Evolutionary conservation across 1,140 invertebrate species (phyloP).

Genomic region (Pentalonia nigronervosa): DNA sequence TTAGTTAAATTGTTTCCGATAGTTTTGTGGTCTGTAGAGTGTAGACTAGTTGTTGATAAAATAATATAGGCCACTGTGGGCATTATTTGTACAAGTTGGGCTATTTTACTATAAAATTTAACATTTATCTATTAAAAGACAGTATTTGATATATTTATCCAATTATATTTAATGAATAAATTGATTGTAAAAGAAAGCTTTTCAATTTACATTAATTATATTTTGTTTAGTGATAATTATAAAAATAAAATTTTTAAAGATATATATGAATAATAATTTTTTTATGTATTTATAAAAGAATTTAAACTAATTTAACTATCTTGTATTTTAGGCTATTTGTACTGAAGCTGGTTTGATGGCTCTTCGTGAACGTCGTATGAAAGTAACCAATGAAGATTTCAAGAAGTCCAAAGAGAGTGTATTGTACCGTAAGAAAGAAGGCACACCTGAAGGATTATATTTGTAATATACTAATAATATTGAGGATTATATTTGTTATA

Average conservation of each 20-base stretch:
- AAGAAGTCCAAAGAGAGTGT: conserved; percentile 99
- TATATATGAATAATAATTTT: background rate
- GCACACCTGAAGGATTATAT: conserved; percentile 98
- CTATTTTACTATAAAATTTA: background rate
- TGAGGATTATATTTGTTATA: background rate
- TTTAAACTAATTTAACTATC: background rate
- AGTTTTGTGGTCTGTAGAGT: background rate
- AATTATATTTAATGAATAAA: background rate
- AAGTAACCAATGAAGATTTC: conserved; percentile 99
- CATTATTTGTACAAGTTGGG: background rate
- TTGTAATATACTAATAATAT: conserved; percentile 74
- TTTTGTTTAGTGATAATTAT: too few relatives aligned
- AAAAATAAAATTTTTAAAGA: too few relatives aligned
- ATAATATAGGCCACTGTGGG: background rate
- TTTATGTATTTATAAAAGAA: background rate
- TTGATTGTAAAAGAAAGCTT: too few relatives aligned
- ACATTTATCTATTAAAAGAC: background rate
- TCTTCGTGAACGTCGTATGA: conserved; percentile 96
- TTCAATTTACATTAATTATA: too few relatives aligned
- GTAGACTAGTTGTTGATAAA: background rate
- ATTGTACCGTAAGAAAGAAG: conserved; percentile 98
- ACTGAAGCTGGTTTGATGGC: conserved; percentile 99
- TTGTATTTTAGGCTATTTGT: conserved; percentile 88
- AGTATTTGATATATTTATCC: background rate
- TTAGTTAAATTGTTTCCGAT: background rate